phyloP scores from a whole-genome alignment of 2,888 invertebrate genomes.

The Chaitophorus viminalis region DNA sequence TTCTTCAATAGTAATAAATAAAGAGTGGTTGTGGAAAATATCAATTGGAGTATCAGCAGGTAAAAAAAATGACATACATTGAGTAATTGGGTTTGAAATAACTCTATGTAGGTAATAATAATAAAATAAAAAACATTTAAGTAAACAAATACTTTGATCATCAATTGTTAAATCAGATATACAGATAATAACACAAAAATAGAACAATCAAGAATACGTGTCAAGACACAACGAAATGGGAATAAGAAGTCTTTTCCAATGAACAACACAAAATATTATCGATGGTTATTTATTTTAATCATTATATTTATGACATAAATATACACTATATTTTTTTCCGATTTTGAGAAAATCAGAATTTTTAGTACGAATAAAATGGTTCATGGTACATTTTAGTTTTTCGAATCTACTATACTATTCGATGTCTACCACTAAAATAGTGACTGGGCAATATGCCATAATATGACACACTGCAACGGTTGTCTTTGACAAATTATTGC shows the following conservation, averaged over 20 bases:
- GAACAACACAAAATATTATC: not conserved
- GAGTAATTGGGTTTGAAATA: not conserved
- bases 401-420: too few relatives aligned
- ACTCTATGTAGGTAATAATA: not conserved
- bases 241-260: not conserved
- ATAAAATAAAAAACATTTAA: not conserved
- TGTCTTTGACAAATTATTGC: conserved; percentile 22
- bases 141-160: not conserved
- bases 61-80: not conserved
- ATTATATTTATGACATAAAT: not conserved
- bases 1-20: not conserved
- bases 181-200: not conserved
- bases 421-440: not conserved
- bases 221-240: not conserved
- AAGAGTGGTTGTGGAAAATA: not conserved
- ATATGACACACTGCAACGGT: conserved; percentile 1
- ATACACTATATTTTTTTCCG: not conserved
- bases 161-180: not conserved
- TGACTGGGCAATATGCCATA: conserved; percentile 47
- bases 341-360: not conserved
- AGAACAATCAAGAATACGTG: not conserved
- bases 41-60: not conserved
- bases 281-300: not conserved
- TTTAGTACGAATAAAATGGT: not conserved
- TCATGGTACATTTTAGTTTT: not conserved